A percentile compares a stretch with the other conserved stretches of the same genome.
phyloP scores from a whole-genome alignment of 1,140 invertebrate species.

The Zaprionus davidi region DNA sequence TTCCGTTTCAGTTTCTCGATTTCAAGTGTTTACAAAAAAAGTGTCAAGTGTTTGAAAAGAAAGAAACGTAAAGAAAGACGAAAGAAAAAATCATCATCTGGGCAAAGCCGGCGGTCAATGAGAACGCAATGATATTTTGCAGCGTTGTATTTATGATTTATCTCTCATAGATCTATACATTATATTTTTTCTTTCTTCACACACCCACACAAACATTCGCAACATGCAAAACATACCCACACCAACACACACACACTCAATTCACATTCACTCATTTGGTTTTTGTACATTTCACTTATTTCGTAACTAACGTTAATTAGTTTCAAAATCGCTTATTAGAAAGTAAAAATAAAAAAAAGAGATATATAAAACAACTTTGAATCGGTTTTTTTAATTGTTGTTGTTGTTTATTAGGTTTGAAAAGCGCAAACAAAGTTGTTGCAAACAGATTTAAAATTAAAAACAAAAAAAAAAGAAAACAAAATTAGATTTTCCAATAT shows the following conservation, averaged over 20 bases:
- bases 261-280: conserved; percentile 36
- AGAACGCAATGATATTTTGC: conserved; percentile 41
- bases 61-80: conserved; percentile 1
- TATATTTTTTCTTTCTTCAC: conserved; percentile 4
- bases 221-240: conserved; percentile 4
- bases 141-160: conserved; percentile 9
- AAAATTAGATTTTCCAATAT: conserved; percentile 55
- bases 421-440: conserved; percentile 60
- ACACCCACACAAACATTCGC: background rate
- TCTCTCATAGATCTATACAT: conserved; percentile 16
- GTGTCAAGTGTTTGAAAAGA: conserved; percentile 31
- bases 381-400: conserved; percentile 73
- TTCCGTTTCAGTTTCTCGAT: conserved; percentile 37
- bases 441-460: conserved; percentile 25
- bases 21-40: conserved; percentile 46
- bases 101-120: conserved; percentile 42
- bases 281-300: conserved; percentile 50
- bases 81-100: conserved; percentile 9
- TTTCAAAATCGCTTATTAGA: conserved; percentile 42
- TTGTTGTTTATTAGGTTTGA: conserved; percentile 82
- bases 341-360: conserved; percentile 32
- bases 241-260: conserved; percentile 2
- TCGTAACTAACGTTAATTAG: conserved; percentile 57
- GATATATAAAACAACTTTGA: conserved; percentile 39
- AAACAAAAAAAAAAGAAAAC: conserved; percentile 20